Evolutionary conservation across 2,888 invertebrate genomes (phyloP).

Genomic region (Mystacides longicornis): DNA sequence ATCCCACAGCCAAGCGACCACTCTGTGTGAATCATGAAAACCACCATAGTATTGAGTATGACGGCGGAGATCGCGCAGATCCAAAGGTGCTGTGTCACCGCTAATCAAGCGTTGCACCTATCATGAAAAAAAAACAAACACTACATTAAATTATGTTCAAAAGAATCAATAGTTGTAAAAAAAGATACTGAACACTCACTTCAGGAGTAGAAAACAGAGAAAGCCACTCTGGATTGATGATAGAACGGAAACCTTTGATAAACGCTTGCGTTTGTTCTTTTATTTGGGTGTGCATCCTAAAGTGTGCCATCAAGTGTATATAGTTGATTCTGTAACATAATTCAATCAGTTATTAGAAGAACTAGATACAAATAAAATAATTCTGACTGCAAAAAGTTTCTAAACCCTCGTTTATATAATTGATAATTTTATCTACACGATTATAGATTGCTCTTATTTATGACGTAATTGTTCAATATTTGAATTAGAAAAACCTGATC

Average conservation of each 20-base stretch:
- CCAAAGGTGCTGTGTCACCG: conserved; percentile 90
- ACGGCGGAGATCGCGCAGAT: conserved; percentile 75
- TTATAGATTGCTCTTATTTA: no score
- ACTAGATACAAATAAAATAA: no score
- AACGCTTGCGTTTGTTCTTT: conserved; percentile 95
- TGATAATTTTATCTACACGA: not conserved
- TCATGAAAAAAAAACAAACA: not conserved
- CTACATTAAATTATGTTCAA: not conserved
- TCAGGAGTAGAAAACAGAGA: conserved; percentile 93
- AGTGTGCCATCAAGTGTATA: conserved; percentile 97
- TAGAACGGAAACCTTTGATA: conserved; percentile 90
- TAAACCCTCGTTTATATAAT: no score
- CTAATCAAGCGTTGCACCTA: conserved; percentile 89
- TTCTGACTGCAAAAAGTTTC: no score
- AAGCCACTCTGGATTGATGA: conserved; percentile 93
- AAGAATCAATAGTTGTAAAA: not conserved
- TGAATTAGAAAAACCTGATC: no score
- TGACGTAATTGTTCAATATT: no score
- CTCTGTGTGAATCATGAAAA: conserved; percentile 95
- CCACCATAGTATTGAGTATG: conserved; percentile 99
- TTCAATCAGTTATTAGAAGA: no score
- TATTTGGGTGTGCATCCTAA: conserved; percentile 97
- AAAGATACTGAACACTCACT: conserved; percentile 37
- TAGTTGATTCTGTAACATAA: conserved; percentile 80
- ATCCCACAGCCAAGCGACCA: conserved; percentile 99